Evolutionary conservation across 2,888 invertebrate genomes (phyloP).

Genomic region (Pristionchus arcanus): DNA sequence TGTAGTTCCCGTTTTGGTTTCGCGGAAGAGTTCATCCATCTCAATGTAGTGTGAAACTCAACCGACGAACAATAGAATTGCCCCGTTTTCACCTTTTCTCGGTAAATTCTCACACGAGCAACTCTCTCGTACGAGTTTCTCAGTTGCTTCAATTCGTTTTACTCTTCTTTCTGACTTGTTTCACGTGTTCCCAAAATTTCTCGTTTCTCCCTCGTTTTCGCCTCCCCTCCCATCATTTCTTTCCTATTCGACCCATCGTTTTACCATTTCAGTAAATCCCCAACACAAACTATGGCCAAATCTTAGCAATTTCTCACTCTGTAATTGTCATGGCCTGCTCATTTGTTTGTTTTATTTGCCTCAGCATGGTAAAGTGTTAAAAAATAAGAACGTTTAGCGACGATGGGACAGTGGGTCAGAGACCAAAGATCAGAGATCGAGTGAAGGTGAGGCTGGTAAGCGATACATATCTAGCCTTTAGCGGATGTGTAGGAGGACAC

Average conservation of each 20-base stretch:
- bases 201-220: conserved; percentile 30
- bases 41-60: neutral
- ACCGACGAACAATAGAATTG: too few relatives aligned
- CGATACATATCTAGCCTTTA: conserved; percentile 23
- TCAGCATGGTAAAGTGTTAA: conserved; percentile 52
- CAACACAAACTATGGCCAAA: conserved; percentile 41
- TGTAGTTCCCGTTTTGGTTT: neutral
- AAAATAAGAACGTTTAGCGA: neutral
- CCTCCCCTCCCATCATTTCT: neutral
- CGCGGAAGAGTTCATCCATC: too few relatives aligned
- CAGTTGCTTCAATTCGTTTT: conserved; percentile 35
- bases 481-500: conserved; percentile 42
- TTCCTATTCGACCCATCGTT: neutral
- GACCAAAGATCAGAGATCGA: neutral
- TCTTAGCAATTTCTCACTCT: conserved; percentile 39
- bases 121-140: conserved; percentile 48
- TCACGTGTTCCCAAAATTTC: conserved; percentile 5
- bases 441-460: neutral
- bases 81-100: conserved; percentile 25
- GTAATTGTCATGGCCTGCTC: conserved; percentile 44
- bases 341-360: conserved; percentile 34
- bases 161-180: conserved; percentile 29
- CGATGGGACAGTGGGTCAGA: neutral
- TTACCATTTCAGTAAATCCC: conserved; percentile 44
- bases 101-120: conserved; percentile 46